phyloP scores from a whole-genome alignment of 2,113 vertebrate genomes.

The Propithecus coquereli region DNA sequence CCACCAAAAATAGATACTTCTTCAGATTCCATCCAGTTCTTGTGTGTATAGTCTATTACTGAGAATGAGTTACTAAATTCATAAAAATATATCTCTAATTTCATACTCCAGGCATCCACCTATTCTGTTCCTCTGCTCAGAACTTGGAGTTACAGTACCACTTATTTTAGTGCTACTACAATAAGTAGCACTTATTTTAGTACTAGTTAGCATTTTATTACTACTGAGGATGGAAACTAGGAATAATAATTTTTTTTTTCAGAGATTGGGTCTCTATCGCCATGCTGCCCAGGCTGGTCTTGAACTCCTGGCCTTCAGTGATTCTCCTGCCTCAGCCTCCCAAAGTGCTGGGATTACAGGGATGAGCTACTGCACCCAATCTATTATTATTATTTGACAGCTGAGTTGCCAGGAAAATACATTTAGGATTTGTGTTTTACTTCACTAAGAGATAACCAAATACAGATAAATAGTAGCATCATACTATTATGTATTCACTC shows the following conservation, averaged over 20 bases:
- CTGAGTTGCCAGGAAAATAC: not conserved
- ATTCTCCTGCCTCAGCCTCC: too few relatives aligned
- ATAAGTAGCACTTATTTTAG: not conserved
- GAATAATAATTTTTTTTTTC: not conserved
- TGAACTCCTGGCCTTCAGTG: too few relatives aligned
- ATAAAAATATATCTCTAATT: constrained; percentile 25
- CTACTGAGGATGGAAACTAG: not conserved
- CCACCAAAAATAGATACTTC: not conserved
- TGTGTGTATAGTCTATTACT: not conserved
- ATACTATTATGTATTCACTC: not conserved
- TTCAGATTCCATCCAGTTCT: not conserved
- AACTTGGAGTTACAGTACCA: not conserved
- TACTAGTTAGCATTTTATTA: not conserved
- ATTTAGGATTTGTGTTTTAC: not conserved
- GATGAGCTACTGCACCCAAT: too few relatives aligned
- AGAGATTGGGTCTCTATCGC: too few relatives aligned
- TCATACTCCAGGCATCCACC: not conserved
- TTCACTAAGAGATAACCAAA: constrained; percentile 29
- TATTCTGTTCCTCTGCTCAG: not conserved
- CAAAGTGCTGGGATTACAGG: too few relatives aligned
- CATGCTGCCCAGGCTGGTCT: too few relatives aligned
- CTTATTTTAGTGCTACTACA: too few relatives aligned
- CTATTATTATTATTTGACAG: not conserved
- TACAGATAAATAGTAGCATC: not conserved
- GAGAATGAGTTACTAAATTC: not conserved